Percentiles rank a stretch among this genome's conserved stretches.
Conservation (phyloP, 1,140 invertebrate species). For the Aphelenchoides besseyi region DNA sequence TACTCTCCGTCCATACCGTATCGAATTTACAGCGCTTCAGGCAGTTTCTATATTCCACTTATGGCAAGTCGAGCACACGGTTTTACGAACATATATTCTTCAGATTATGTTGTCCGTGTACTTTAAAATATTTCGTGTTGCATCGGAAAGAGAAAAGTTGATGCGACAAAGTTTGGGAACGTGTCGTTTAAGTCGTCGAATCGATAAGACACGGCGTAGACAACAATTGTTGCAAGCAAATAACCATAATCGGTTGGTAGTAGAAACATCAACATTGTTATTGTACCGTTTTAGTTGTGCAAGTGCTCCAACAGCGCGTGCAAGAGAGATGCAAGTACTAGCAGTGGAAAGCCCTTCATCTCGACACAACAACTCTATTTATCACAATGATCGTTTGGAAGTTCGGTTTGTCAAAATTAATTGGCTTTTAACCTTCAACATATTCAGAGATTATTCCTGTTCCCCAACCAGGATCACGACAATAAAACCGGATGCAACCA, state of each 20-base stretch:
- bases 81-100: conserved; percentile 27
- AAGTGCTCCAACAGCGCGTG: conserved; percentile 49
- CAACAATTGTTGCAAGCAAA: conserved; percentile 42
- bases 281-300: conserved; percentile 44
- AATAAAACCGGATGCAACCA: not conserved
- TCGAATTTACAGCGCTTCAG: conserved; percentile 60
- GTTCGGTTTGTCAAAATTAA: no score
- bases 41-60: conserved; percentile 60
- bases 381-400: conserved; percentile 25
- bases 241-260: conserved; percentile 39
- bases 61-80: conserved; percentile 37
- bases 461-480: not conserved
- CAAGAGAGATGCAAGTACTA: conserved; percentile 36
- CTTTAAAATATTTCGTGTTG: conserved; percentile 63
- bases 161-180: conserved; percentile 60
- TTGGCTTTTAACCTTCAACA: not conserved
- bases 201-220: conserved; percentile 53
- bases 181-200: conserved; percentile 55
- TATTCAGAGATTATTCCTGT: conserved; percentile 7
- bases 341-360: conserved; percentile 14
- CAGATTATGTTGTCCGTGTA: conserved; percentile 61
- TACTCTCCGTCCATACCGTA: conserved; percentile 61
- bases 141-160: conserved; percentile 58
- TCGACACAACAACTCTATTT: conserved; percentile 21
- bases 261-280: not conserved